These are phyloP conservation scores for Synaphobranchus kaupii DNA, from an alignment of 2,797 vertebrate genomes.

Conservation along the genomic window DNA sequence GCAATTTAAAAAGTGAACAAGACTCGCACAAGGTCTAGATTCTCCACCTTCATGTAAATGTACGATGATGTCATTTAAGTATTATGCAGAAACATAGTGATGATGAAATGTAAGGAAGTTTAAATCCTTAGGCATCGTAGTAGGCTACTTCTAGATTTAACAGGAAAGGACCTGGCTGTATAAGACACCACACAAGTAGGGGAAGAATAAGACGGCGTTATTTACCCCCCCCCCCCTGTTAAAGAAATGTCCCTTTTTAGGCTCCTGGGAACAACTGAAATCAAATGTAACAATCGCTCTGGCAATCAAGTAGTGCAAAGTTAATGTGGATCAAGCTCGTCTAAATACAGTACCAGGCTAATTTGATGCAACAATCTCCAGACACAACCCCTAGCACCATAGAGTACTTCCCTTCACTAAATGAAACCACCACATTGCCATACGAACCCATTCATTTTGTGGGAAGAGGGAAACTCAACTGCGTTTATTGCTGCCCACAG, in stretches of 20 bases:
- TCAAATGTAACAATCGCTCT: conserved; percentile 22
- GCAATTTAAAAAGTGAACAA: not conserved
- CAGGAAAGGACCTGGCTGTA: not conserved
- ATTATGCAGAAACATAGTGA: conserved; percentile 22
- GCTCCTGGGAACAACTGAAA: conserved; percentile 22
- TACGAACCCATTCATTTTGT: not conserved
- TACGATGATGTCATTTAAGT: not conserved
- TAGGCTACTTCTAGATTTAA: not conserved
- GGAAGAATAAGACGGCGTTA: too few species aligned
- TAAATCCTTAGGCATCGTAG: not conserved
- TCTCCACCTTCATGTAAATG: not conserved
- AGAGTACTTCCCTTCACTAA: conserved; percentile 22
- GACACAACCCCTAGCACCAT: conserved; percentile 51
- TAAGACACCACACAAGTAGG: not conserved
- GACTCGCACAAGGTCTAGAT: not conserved
- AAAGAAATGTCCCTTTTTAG: conserved; percentile 8
- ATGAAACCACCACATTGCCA: not conserved
- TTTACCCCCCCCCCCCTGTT: not conserved
- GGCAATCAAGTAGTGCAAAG: conserved; percentile 50
- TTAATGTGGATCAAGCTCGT: conserved; percentile 42
- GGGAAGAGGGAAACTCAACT: not conserved
- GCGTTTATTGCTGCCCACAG: conserved; percentile 8
- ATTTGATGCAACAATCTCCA: conserved; percentile 39
- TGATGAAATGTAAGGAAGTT: not conserved
- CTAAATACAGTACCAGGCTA: conserved; percentile 45